Evolutionary conservation across 2,797 vertebrate species (phyloP), one percentile per base, ranked within the genome.

Genomic region (Austrolebias charrua): DNA sequence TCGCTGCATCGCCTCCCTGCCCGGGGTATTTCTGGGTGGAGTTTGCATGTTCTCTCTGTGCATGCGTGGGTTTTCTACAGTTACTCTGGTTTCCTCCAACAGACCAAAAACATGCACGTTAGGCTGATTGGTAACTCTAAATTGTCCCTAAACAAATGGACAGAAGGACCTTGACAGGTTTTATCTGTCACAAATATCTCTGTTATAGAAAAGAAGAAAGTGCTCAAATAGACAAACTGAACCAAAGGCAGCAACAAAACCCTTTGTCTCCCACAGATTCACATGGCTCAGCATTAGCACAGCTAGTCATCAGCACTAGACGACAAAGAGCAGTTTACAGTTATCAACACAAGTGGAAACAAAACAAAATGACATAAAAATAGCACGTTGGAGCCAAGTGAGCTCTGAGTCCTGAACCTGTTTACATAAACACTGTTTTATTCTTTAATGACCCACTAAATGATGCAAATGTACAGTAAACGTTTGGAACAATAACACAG

Each of bases 201-300:
- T 62, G 74, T 82, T 63, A 54, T n/a, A 67, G 66, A 44, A 55
- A 71, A 79, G 56, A 78, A 75, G 78, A 67, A 51, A 52, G 60
- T 57, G 73, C 78, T 58, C 74, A 69, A 83, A 76, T 75, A 80
- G 73, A 82, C 18, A 1, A 46, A 67, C 70, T 71, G 69, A 88
- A 87, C 82, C 84, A 87, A 90, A 88, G 76, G 87, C 81, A 70
- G 76, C 58, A 71, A 74, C 75, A 71, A 70, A 40, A 40, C 3
- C 73, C 73, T 80, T 55, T 63, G 45, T 73, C 78, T 80, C 81
- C 78, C 63, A 76, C 78, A 75, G 75, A 72, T 59, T 60, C 76
- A 60, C 73, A 66, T 64, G 53, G 79, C 79, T 82, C 79, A 79
- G 71, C 78, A 66, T 81, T 71, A 83, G 80, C 76, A 59, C 71